Base-by-base conservation (phyloP, 2,888 invertebrate species). In the Rhagonycha fulva region DNA sequence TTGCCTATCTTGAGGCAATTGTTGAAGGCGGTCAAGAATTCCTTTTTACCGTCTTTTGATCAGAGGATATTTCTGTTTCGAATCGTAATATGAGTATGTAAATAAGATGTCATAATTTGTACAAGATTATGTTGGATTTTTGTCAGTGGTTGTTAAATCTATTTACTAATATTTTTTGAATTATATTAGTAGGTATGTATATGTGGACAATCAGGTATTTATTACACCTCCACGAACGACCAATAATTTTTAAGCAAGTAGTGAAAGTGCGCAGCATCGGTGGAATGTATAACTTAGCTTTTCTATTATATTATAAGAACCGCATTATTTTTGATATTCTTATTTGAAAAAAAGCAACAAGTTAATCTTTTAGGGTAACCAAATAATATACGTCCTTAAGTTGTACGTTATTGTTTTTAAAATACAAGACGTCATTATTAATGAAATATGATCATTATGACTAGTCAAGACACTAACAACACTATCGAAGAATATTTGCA, bases 391-490 rank as follows among this genome's bases (percentile, higher is more conserved):
- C 14, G 14, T 24, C 63, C 63, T 66, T 24, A 66, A 66, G 63
- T 66, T 66, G 26, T 66, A 66, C 26, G 26, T 66, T 66, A 66
- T 62, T 68, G 69, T 73, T 62, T 72, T 28, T 71, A 71, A 68
- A 71, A 74, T 68, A 71, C 70, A 71, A 70, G 71, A 62, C 32
- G 72, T 72, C 76, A 74, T 78, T 78, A 76, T 74, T 63, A 73
- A 76, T 78, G 78, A 78, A 78, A 76, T 78, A 78, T 78, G 76
- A 74, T 72, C 76, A 70, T 72, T 71, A 68, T 75, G 72, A 68
- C 72, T 63, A 61, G 72, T 67, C 71, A 32, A 67, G 78, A 76
- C 78, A 72, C 70, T 76, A 78, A 78, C 78, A 78, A 78, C 76
- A 74, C 75, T 66, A 75, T 62, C 66, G 72, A 70, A 70, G 73